Percentiles rank a stretch among this genome's conserved stretches.
phyloP scores from a whole-genome alignment of 2,113 vertebrate genomes.

The Callorhinus ursinus region DNA sequence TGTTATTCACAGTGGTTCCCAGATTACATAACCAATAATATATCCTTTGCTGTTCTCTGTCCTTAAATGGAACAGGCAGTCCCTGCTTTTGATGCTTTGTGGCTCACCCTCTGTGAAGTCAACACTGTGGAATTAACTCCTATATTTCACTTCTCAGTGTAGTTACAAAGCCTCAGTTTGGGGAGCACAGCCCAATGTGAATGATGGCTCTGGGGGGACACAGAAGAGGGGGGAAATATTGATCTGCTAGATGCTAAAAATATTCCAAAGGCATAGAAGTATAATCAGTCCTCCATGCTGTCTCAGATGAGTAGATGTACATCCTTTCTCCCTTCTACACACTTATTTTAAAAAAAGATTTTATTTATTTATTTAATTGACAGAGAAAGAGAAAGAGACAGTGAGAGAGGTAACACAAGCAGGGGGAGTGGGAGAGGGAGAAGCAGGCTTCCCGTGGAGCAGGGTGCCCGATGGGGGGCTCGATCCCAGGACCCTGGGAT shows the following conservation, averaged over 20 bases:
- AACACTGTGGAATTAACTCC: constrained; percentile 71
- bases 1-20: constrained; percentile 57
- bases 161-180: constrained; percentile 56
- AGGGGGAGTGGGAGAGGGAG: too few species aligned
- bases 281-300: neutral
- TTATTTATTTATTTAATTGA: too few species aligned
- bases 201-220: neutral
- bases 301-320: neutral
- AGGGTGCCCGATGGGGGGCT: too few species aligned
- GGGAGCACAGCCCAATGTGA: neutral
- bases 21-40: constrained; percentile 52
- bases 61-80: constrained; percentile 61
- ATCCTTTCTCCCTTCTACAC: neutral
- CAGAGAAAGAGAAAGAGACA: too few species aligned
- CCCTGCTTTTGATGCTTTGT: constrained; percentile 38
- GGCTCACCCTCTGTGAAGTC: constrained; percentile 60
- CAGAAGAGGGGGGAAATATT: neutral
- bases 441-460: too few species aligned
- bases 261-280: neutral
- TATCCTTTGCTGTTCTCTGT: constrained; percentile 42
- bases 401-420: too few species aligned
- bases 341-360: too few species aligned
- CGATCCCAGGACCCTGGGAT: too few species aligned
- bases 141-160: neutral
- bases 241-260: constrained; percentile 4